Conservation (phyloP, 2,113 vertebrate genomes). For the Malaclemys terrapin region DNA sequence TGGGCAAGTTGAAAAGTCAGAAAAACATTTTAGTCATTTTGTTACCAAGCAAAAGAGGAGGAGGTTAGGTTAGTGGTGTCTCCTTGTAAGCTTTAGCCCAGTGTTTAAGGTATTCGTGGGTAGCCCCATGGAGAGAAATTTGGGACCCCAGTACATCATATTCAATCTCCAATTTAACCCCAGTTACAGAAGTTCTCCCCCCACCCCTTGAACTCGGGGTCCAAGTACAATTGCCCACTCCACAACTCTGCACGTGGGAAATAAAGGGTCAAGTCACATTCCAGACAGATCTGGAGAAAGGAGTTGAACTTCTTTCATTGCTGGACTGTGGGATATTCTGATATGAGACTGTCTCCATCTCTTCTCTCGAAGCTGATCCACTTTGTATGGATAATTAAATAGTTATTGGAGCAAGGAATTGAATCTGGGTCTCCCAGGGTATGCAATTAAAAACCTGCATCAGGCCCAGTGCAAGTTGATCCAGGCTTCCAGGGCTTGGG, state of each 20-base stretch:
- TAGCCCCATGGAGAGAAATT: neutral
- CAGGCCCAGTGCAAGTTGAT: neutral
- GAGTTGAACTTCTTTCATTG: too few species aligned
- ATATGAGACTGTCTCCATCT: neutral
- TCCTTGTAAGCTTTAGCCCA: neutral
- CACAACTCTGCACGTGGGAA: neutral
- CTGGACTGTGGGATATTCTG: neutral
- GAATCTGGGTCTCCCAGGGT: neutral
- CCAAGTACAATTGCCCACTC: neutral
- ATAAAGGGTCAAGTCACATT: neutral
- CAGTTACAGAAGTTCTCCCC: neutral
- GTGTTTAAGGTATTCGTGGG: neutral
- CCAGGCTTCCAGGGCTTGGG: neutral
- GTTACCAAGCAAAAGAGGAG: too few species aligned
- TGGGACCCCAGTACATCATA: neutral
- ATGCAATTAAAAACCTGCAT: neutral
- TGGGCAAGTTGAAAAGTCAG: neutral
- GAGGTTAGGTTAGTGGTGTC: too few species aligned
- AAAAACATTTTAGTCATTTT: neutral
- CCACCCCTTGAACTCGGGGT: rapidly evolving
- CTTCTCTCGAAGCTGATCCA: neutral
- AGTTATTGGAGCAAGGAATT: neutral
- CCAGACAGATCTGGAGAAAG: too few species aligned
- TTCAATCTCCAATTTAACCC: neutral
- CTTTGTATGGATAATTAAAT: neutral